These are phyloP conservation scores for Nebria salina DNA, from an alignment of 2,888 invertebrate genomes.

Conservation along the genomic window DNA sequence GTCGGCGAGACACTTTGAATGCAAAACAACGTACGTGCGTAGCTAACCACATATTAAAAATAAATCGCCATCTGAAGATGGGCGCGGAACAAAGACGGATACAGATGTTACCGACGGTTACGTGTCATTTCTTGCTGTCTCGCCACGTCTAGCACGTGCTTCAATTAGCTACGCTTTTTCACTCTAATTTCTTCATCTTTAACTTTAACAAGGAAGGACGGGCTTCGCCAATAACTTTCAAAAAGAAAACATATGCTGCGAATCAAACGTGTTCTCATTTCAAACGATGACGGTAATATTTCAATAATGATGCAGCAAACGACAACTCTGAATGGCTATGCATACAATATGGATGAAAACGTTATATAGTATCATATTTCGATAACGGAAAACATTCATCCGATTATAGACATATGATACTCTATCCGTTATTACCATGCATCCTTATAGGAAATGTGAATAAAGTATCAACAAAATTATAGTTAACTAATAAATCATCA, in stretches of 20 bases:
- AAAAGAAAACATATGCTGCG: neutral
- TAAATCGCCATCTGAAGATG: constrained; percentile 10
- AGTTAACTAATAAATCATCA: too few species aligned
- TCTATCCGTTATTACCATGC: neutral
- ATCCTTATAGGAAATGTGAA: neutral
- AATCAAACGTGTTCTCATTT: neutral
- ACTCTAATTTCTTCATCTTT: constrained; percentile 44
- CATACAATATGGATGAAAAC: neutral
- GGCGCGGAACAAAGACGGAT: constrained; percentile 9
- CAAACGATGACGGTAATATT: neutral
- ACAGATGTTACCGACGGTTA: constrained; percentile 13
- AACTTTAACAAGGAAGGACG: constrained; percentile 12
- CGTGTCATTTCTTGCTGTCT: constrained; percentile 39
- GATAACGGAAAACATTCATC: neutral
- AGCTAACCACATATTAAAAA: constrained; percentile 36
- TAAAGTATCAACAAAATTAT: neutral
- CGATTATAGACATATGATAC: neutral
- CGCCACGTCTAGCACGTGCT: constrained; percentile 28
- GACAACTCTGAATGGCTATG: neutral
- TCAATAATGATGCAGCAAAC: neutral
- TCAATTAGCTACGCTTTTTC: constrained; percentile 45
- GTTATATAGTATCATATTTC: neutral
- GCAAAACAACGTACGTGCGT: constrained; percentile 37
- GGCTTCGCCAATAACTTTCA: constrained; percentile 2
- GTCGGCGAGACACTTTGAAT: constrained; percentile 33